Base-by-base conservation (phyloP, 2,113 vertebrate species). In the Atractosteus spatula region DNA sequence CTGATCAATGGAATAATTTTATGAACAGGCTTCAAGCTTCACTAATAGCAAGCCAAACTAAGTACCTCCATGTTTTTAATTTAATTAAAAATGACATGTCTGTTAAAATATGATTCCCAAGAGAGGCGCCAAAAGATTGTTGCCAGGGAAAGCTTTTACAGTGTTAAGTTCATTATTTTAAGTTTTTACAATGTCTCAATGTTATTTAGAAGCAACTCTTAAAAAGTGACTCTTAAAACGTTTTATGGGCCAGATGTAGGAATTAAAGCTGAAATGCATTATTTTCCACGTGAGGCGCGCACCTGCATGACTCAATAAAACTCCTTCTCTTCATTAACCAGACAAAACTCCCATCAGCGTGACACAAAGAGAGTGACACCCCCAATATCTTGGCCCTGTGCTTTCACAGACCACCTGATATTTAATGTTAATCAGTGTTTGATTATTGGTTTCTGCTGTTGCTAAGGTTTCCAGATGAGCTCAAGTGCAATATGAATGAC, bases 211-310 rank as follows among this genome's bases (percentile, higher is more conserved):
- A 55, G 55, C 70, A 67, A 64, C 61, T 41, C 16, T 59, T 62
- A 74, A 57, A 14, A 47, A 47, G 69, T 62, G 61, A 65, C 55
- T 64, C 71, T 67, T 12, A 43, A 29, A 29, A 29, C 47, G 59
- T 70, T 89, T 87, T 88, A 87, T 84, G 76, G 76, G 79, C 86
- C 87, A 89, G 86, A 89, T 91, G 88, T 74, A 70, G 55, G 75
- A 71, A 14, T 80, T 84, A 74, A 79, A 83, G 77, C 75, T 76
- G 80, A 71, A 80, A 86, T 81, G 81, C 78, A 11, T 54, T 78
- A 74, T 63, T 61, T 13, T 74, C 73, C 73, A 72, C 81, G 82
- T 81, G 42, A 59, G 64, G 29, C 10, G 79, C 85, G 84, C 88
- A 91, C 87, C 85, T 87, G 85, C 71, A 29, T 57, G 85, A 76